Evolutionary conservation across 1,140 invertebrate species (phyloP).

Genomic region (Dreissena rostriformis): DNA sequence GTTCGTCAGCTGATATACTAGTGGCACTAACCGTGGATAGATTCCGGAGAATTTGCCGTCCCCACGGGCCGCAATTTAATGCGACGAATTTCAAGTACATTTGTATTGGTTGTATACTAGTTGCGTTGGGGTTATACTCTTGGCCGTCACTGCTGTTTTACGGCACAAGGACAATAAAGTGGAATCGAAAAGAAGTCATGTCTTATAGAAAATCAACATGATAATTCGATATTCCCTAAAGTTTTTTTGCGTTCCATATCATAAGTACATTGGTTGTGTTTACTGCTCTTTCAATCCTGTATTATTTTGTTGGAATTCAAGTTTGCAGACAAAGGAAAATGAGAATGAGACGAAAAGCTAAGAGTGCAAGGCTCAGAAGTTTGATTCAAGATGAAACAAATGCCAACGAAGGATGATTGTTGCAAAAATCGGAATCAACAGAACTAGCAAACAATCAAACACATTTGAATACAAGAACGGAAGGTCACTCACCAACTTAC

Average conservation of each 20-base stretch:
- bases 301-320: conserved; percentile 51
- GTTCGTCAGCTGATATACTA: conserved; percentile 24
- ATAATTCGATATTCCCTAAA: conserved; percentile 13
- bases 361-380: not conserved
- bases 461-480: not conserved
- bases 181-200: not conserved
- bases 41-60: conserved; percentile 34
- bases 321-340: conserved; percentile 33
- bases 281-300: conserved; percentile 20
- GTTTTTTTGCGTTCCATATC: conserved; percentile 25
- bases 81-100: conserved; percentile 16
- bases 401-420: conserved; percentile 20
- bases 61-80: conserved; percentile 22
- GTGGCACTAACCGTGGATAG: conserved; percentile 31
- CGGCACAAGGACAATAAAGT: conserved; percentile 23
- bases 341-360: not conserved
- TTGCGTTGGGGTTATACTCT: not conserved
- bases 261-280: conserved; percentile 34
- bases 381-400: conserved; percentile 9
- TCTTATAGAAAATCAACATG: conserved; percentile 28
- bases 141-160: conserved; percentile 37
- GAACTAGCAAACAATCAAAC: conserved; percentile 11
- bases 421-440: conserved; percentile 44
- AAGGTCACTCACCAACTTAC: not conserved
- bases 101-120: conserved; percentile 25